Base-by-base conservation (phyloP, 1,140 invertebrate genomes). In the Pogonognathellus flavescens region DNA sequence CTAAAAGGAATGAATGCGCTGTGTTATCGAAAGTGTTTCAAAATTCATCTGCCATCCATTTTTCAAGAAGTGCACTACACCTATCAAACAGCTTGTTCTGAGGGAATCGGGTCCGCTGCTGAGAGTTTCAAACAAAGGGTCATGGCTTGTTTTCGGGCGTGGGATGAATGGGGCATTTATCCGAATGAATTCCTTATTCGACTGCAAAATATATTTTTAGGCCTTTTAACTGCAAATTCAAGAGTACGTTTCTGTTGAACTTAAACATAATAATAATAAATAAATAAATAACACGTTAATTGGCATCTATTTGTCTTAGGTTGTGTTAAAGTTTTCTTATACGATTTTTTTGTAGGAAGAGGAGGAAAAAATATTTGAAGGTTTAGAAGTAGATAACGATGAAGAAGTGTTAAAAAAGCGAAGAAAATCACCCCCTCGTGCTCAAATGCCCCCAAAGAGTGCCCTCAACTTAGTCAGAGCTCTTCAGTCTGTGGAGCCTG, bases 151-250 rank as follows among this genome's bases (percentile, higher is more conserved):
- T 95, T 99, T 90, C 93, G 96, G 90, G 97, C 97, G 2, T 99
- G 98, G 98, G 97, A 99, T 91, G 99, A 99, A 89, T 99, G 97
- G 95, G 94, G 96, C 50, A 94, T 99, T 80, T 99, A 99, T 92
- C 96, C 98, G 0, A 95, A 95, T 88, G 97, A 99, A 86, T 97
- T 97, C 91, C 92, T 99, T 49, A 94, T 96, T 72, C 95, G 94
- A 90, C 91, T 99, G 59, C 96, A 98, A 90, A 97, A 98, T 90
- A 93, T 96, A 13, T 99, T 99, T 89, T 91, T 97, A 13, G 97
- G 97, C 4, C 89, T 93, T 31, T 89, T 90, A 59, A 88, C 85
- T 18, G 85, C 85, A 8, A 87, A 85, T 53, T 87, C 86, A 60
- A 82, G 86, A 53, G 88, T 88, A 84, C 86, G 82, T 84, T 49